Conservation (phyloP, 2,888 invertebrate genomes). For the Ptilodon capucinus region DNA sequence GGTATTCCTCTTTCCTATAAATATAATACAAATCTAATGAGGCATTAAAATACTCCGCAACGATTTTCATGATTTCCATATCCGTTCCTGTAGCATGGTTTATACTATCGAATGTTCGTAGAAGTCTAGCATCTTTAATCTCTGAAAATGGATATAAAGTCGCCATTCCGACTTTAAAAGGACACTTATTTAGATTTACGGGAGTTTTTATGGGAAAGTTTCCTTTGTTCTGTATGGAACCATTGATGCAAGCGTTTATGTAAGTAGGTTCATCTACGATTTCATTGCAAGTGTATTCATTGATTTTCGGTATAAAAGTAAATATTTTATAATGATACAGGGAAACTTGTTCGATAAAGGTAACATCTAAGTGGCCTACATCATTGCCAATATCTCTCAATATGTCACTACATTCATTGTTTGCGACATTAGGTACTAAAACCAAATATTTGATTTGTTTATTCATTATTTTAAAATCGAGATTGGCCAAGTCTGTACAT, state of each 20-base stretch:
- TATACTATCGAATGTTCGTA: constrained; percentile 46
- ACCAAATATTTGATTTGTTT: constrained; percentile 40
- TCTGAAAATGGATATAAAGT: constrained; percentile 50
- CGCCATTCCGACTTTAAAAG: constrained; percentile 54
- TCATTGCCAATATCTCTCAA: constrained; percentile 28
- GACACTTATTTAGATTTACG: constrained; percentile 52
- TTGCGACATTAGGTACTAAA: constrained; percentile 26
- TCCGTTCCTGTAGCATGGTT: constrained; percentile 50
- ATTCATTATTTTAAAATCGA: constrained; percentile 24
- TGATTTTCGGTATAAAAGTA: constrained; percentile 44
- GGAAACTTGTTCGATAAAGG: constrained; percentile 38
- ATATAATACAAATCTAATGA: constrained; percentile 49
- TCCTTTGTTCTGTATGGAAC: constrained; percentile 21
- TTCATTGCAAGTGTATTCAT: constrained; percentile 42
- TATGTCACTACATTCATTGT: constrained; percentile 14
- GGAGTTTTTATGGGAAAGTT: constrained; percentile 47
- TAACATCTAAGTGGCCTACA: constrained; percentile 40
- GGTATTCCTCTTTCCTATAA: constrained; percentile 40
- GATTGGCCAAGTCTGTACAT: constrained; percentile 23
- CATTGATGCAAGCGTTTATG: constrained; percentile 47
- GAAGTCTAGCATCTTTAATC: constrained; percentile 34
- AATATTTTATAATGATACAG: constrained; percentile 26
- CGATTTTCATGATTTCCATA: constrained; percentile 56
- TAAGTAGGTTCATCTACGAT: constrained; percentile 17
- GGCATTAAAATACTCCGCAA: constrained; percentile 54